Conservation (phyloP, 2,888 invertebrate species). For the Cancer borealis region DNA sequence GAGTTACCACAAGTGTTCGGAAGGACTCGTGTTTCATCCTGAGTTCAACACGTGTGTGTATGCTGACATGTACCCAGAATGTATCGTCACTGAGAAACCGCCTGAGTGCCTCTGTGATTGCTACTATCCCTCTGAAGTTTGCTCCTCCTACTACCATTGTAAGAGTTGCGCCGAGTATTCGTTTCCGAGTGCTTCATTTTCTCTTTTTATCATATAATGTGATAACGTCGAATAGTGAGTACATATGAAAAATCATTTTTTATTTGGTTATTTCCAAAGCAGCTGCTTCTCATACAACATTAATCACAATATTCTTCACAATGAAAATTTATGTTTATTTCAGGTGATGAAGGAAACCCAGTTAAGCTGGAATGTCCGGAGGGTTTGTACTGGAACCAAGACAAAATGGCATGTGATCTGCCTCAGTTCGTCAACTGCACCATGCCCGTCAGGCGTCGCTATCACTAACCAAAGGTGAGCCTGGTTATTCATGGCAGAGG, state of each 20-base stretch:
- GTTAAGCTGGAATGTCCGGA: slow-evolving; percentile 44
- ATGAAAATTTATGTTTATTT: background rate
- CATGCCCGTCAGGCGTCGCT: background rate
- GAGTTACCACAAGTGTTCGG: slow-evolving; percentile 3
- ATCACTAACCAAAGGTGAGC: background rate
- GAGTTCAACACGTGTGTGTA: slow-evolving; percentile 30
- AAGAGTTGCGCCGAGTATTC: background rate
- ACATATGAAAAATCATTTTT: no score
- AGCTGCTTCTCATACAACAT: background rate
- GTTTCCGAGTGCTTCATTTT: background rate
- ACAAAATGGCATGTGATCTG: slow-evolving; percentile 41
- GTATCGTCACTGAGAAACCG: slow-evolving; percentile 78
- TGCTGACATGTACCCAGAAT: slow-evolving; percentile 11
- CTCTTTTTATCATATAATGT: background rate
- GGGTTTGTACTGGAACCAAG: slow-evolving; percentile 56
- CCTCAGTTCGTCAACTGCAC: slow-evolving; percentile 53
- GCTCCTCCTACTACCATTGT: background rate
- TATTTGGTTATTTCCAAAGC: no score
- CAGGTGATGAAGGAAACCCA: slow-evolving; percentile 1
- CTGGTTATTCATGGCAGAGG: background rate
- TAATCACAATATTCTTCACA: background rate
- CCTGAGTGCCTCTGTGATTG: background rate
- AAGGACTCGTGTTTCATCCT: slow-evolving; percentile 47
- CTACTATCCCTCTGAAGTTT: background rate
- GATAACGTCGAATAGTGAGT: no score